Evolutionary conservation across 2,797 vertebrate genomes (phyloP).

Genomic region (Hydrocynus forskahlii): DNA sequence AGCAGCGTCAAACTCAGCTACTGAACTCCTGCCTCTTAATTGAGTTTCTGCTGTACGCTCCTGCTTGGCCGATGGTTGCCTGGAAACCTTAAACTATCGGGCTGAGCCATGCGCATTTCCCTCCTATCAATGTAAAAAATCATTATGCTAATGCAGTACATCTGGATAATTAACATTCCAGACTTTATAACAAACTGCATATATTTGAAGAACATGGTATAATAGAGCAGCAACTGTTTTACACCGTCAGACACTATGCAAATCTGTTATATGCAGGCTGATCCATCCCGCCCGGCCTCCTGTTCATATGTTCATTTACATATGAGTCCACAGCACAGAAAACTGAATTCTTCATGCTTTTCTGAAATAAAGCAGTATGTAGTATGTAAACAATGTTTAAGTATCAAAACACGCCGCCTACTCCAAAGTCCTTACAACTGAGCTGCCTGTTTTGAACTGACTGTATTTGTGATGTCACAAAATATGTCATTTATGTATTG

Average conservation of each 20-base stretch:
- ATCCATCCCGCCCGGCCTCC: neutral
- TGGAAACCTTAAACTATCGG: constrained; percentile 44
- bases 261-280: neutral
- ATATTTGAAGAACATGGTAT: constrained; percentile 5
- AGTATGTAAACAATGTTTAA: too few relatives aligned
- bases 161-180: constrained; percentile 18
- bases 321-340: neutral
- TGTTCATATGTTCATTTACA: neutral
- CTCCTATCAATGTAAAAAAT: neutral
- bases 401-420: too few relatives aligned
- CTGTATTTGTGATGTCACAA: too few relatives aligned
- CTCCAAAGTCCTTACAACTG: too few relatives aligned
- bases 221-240: constrained; percentile 1
- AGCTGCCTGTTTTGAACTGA: too few relatives aligned
- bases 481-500: too few relatives aligned
- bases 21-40: constrained; percentile 39
- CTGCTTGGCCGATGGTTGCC: constrained; percentile 48
- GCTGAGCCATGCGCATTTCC: neutral
- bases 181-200: constrained; percentile 1
- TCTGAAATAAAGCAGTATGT: too few relatives aligned
- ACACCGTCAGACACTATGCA: neutral
- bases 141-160: constrained; percentile 34
- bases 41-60: constrained; percentile 38
- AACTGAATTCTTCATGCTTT: neutral
- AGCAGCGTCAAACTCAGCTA: neutral